Evolutionary conservation across 2,797 vertebrate genomes (phyloP).

Genomic region (Pangasius larnaudii): DNA sequence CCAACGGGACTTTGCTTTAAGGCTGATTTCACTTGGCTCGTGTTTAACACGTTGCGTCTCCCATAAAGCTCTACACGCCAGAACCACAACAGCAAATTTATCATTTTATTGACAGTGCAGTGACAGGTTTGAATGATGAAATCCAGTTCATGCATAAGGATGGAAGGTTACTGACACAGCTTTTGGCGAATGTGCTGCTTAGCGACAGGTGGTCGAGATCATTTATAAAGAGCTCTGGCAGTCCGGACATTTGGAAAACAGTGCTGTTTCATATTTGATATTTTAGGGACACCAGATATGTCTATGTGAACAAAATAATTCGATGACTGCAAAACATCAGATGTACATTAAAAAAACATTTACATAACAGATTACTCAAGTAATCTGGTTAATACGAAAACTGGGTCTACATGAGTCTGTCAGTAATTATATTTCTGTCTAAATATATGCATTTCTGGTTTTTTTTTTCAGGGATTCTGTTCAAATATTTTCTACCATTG

Average conservation of each 20-base stretch:
- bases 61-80: constrained; percentile 5
- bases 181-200: constrained; percentile 26
- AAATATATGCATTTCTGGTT: not conserved
- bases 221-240: constrained; percentile 1
- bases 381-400: not conserved
- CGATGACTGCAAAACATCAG: not conserved
- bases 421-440: not conserved
- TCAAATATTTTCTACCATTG: not conserved
- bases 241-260: not conserved
- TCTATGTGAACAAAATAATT: not conserved
- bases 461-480: not conserved
- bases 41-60: constrained; percentile 4
- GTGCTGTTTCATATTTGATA: constrained; percentile 2
- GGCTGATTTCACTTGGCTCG: constrained; percentile 38
- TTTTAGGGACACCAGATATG: not conserved
- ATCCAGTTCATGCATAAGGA: constrained; percentile 32
- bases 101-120: constrained; percentile 23
- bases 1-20: constrained; percentile 31
- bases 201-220: constrained; percentile 18
- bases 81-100: constrained; percentile 26
- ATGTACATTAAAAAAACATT: not conserved
- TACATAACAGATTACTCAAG: not conserved
- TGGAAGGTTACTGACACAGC: constrained; percentile 21
- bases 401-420: not conserved
- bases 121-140: constrained; percentile 30